A percentile compares a stretch with the other conserved stretches of the same genome.
phyloP scores from a whole-genome alignment of 2,113 vertebrate species.

The Nyctibius bracteatus region DNA sequence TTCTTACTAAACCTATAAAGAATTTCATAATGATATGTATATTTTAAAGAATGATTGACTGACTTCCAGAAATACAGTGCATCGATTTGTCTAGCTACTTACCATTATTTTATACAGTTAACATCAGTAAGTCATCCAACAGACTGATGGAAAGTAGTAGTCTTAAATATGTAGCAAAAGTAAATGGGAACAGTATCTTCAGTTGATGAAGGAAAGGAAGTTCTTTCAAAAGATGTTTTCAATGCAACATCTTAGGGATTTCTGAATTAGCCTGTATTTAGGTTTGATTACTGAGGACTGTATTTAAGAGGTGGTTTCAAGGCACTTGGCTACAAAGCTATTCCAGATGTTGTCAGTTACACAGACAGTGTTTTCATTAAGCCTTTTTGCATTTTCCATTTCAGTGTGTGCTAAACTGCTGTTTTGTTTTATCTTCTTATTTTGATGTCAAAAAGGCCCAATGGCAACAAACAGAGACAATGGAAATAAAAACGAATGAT shows the following conservation, averaged over 20 bases:
- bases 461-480: not conserved
- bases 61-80: not conserved
- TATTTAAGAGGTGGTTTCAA: conserved; percentile 32
- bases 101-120: not conserved
- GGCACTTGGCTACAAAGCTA: not conserved
- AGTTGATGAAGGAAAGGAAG: not conserved
- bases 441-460: conserved; percentile 18
- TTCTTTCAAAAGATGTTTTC: not conserved
- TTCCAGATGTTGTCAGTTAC: conserved; percentile 44
- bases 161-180: not conserved
- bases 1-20: not conserved
- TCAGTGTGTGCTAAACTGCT: conserved; percentile 15
- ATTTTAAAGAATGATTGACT: not conserved
- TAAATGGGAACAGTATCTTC: not conserved
- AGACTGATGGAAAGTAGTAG: not conserved
- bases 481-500: not conserved
- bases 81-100: not conserved
- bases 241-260: not conserved
- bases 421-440: conserved; percentile 1
- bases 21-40: not conserved
- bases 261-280: conserved; percentile 21
- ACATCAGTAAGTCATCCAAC: not conserved
- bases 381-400: conserved; percentile 27
- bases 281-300: not conserved
- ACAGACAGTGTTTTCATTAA: conserved; percentile 19